Evolutionary conservation across 1,140 invertebrate species (phyloP).

Genomic region (Mizuhopecten yessoensis): DNA sequence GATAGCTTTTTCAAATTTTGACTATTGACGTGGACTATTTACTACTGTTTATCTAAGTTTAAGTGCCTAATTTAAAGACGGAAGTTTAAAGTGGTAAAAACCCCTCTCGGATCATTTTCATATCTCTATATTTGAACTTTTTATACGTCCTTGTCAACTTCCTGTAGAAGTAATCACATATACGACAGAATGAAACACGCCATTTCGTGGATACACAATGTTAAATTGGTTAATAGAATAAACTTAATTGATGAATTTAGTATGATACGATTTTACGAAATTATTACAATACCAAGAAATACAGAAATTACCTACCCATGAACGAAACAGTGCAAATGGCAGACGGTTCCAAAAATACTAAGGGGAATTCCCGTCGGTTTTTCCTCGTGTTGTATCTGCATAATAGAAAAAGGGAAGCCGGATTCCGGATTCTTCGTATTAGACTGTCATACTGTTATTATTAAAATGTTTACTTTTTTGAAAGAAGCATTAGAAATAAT

Average conservation of each 20-base stretch:
- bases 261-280: not conserved
- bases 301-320: not conserved
- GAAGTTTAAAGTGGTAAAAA: not conserved
- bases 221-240: not conserved
- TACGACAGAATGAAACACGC: not conserved
- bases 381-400: not conserved
- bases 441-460: no score
- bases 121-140: not conserved
- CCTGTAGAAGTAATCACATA: not conserved
- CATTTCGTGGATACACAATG: not conserved
- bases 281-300: not conserved
- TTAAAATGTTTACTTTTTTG: no score
- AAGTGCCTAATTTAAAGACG: not conserved
- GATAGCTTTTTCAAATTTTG: not conserved
- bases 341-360: slow-evolving; percentile 33
- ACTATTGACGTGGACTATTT: not conserved
- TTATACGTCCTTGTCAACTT: slow-evolving; percentile 38
- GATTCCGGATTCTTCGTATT: not conserved
- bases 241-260: not conserved
- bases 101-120: not conserved
- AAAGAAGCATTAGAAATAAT: no score
- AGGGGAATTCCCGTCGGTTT: not conserved
- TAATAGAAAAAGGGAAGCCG: not conserved
- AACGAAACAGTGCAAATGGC: slow-evolving; percentile 25
- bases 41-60: not conserved